Percentiles rank a stretch among this genome's conserved stretches.
Evolutionary conservation across 1,140 invertebrate species (phyloP).

Genomic region (Copidosoma floridanum): DNA sequence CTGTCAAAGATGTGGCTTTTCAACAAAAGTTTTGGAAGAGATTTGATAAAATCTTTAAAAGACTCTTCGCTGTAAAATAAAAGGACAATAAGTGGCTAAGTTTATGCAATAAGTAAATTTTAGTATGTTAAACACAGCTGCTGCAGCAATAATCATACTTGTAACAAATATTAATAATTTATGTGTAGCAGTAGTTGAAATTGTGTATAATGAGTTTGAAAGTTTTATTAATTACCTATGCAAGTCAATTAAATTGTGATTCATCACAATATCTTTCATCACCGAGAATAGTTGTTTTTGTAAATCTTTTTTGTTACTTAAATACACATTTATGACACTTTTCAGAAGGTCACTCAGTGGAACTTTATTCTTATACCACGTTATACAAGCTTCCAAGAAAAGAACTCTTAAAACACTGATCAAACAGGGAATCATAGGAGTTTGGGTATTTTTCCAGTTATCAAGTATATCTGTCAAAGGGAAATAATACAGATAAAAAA

Average conservation of each 20-base stretch:
- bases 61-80: constrained; percentile 37
- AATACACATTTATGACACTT: constrained; percentile 34
- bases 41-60: constrained; percentile 45
- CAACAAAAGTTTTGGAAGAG: constrained; percentile 43
- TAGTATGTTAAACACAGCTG: too few species aligned
- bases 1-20: constrained; percentile 39
- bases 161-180: neutral
- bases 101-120: too few species aligned
- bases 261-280: constrained; percentile 52
- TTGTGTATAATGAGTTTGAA: neutral
- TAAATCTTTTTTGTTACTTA: constrained; percentile 37
- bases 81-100: too few species aligned
- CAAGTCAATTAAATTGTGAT: constrained; percentile 43
- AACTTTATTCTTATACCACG: constrained; percentile 42
- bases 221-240: constrained; percentile 41
- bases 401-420: constrained; percentile 46
- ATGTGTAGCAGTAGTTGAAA: too few species aligned
- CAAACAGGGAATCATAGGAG: constrained; percentile 35
- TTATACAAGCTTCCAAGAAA: constrained; percentile 47
- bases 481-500: too few species aligned
- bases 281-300: constrained; percentile 43
- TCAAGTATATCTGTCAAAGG: constrained; percentile 39
- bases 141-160: too few species aligned
- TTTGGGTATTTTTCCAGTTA: constrained; percentile 34
- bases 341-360: constrained; percentile 35